These are phyloP conservation scores for Pteropus alecto DNA, from an alignment of 2,113 vertebrate genomes.

Conservation along the genomic window DNA sequence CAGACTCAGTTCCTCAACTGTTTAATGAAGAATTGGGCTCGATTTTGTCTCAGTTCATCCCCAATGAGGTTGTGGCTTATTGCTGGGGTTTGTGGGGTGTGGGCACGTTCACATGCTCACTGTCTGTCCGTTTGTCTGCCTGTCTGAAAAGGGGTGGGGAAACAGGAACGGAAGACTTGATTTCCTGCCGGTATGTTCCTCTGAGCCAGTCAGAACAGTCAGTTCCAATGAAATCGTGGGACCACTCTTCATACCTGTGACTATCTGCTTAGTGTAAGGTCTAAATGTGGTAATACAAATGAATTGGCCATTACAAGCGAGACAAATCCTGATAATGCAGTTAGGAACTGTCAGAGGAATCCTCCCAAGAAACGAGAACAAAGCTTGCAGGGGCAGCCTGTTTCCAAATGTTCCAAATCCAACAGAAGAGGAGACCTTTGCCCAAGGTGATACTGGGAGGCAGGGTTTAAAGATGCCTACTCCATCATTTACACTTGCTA, in stretches of 20 bases:
- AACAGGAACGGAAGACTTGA: neutral
- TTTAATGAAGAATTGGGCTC: neutral
- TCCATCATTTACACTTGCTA: neutral
- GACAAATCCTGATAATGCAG: conserved; percentile 47
- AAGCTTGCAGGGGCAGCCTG: neutral
- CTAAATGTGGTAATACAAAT: conserved; percentile 52
- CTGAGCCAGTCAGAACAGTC: neutral
- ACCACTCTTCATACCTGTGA: neutral
- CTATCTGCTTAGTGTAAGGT: conserved; percentile 18
- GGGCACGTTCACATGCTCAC: accelerated
- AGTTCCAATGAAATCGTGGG: neutral
- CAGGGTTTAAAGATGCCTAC: conserved; percentile 4
- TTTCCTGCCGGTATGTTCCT: neutral
- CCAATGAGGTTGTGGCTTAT: neutral
- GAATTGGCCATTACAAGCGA: conserved; percentile 45
- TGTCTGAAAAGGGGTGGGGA: neutral
- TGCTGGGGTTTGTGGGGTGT: neutral
- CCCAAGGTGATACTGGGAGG: neutral
- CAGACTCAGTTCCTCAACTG: neutral
- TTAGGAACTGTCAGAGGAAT: conserved; percentile 55
- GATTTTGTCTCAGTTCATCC: neutral
- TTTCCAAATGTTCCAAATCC: neutral
- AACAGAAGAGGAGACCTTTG: neutral
- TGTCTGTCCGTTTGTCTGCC: neutral
- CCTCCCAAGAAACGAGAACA: conserved; percentile 32